phyloP scores from a whole-genome alignment of 1,140 invertebrate species.

The Papilio dardanus region DNA sequence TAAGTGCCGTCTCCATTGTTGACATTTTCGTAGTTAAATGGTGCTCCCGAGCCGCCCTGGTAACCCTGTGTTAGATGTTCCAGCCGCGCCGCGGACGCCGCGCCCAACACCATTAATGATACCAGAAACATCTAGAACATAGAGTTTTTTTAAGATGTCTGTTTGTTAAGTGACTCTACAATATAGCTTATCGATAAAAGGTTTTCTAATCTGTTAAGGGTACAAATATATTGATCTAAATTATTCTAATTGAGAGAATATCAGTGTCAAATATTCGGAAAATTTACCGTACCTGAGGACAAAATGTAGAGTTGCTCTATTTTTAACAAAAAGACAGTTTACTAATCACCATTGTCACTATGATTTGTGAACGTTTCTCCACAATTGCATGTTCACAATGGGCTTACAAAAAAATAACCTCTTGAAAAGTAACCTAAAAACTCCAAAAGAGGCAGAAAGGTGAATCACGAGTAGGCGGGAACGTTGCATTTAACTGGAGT shows the following conservation, averaged over 20 bases:
- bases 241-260: not conserved
- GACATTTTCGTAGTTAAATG: slow-evolving; percentile 69
- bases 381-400: not conserved
- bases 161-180: not conserved
- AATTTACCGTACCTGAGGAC: not conserved
- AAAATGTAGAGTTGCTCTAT: not conserved
- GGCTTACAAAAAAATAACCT: not conserved
- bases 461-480: not conserved
- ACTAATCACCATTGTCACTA: not conserved
- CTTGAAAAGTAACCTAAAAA: not conserved
- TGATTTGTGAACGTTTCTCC: not conserved
- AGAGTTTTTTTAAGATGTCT: not conserved
- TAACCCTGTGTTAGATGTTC: slow-evolving; percentile 67
- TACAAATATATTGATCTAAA: not conserved
- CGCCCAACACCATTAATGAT: slow-evolving; percentile 45
- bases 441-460: not conserved
- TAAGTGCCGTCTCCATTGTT: slow-evolving; percentile 75
- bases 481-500: not conserved
- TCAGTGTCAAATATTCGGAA: not conserved
- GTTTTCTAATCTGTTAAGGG: not conserved
- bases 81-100: slow-evolving; percentile 55
- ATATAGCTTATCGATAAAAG: not conserved
- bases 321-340: not conserved
- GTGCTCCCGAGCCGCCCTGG: slow-evolving; percentile 51
- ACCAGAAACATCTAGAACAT: slow-evolving; percentile 54